Evolutionary conservation across 2,797 vertebrate genomes (phyloP).

Genomic region (Euthynnus affinis): DNA sequence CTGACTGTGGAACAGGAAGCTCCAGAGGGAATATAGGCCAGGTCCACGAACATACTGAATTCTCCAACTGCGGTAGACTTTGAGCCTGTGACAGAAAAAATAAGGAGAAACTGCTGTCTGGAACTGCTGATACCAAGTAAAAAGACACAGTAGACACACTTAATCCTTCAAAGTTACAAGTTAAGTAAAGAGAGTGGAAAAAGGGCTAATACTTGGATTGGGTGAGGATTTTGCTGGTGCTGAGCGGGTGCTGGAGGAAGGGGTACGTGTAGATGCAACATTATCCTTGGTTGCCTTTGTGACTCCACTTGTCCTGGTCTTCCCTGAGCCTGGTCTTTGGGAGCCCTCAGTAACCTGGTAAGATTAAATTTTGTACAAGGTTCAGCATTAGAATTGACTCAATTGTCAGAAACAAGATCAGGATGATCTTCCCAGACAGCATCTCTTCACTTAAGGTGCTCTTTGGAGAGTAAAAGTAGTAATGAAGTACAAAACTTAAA

Average conservation of each 20-base stretch:
- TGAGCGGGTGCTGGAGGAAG: constrained; percentile 65
- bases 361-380: not conserved
- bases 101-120: constrained; percentile 3
- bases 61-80: constrained; percentile 67
- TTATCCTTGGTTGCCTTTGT: constrained; percentile 66
- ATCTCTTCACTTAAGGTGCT: not conserved
- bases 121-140: not conserved
- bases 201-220: constrained; percentile 49
- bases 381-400: not conserved
- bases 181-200: not conserved
- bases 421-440: not conserved
- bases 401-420: not conserved
- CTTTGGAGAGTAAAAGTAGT: not conserved
- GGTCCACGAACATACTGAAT: constrained; percentile 89
- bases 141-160: not conserved
- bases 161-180: not conserved
- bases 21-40: constrained; percentile 94
- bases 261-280: constrained; percentile 58
- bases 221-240: constrained; percentile 67
- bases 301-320: constrained; percentile 71
- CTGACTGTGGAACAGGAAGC: constrained; percentile 86
- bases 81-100: constrained; percentile 43
- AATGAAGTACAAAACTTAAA: no score
- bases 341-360: constrained; percentile 65
- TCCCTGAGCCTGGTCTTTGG: constrained; percentile 71